Evolutionary conservation across 2,888 invertebrate genomes (phyloP).

Genomic region (Leptopilina drosophilae): DNA sequence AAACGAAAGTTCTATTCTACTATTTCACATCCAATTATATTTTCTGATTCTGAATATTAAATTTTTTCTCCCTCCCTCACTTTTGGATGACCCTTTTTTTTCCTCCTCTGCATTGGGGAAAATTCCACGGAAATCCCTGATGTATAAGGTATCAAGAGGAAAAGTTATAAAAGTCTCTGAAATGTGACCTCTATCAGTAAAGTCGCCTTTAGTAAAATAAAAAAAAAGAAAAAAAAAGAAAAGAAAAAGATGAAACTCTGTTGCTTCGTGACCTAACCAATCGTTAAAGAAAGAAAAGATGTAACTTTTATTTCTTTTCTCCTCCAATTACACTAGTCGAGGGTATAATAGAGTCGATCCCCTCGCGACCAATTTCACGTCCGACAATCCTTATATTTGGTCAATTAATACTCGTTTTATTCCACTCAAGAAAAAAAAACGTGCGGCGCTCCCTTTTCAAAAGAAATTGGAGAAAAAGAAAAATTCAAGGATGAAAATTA

Average conservation of each 20-base stretch:
- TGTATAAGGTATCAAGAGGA: neutral
- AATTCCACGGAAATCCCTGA: neutral
- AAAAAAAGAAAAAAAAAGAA: neutral
- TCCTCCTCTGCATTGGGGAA: neutral
- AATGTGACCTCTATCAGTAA: constrained; percentile 24
- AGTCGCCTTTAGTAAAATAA: neutral
- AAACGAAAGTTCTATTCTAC: neutral
- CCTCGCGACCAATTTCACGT: constrained; percentile 34
- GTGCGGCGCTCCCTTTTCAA: neutral
- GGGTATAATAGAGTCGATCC: constrained; percentile 10
- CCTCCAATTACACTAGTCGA: constrained; percentile 28
- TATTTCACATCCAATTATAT: neutral
- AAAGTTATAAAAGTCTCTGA: constrained; percentile 8
- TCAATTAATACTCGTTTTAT: constrained; percentile 39
- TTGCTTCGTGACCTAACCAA: constrained; percentile 38
- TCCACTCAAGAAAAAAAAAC: constrained; percentile 17
- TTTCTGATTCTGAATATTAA: constrained; percentile 3
- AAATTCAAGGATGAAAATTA: constrained; percentile 9
- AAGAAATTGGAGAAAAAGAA: neutral
- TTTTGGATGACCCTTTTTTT: too few species aligned
- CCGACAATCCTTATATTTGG: constrained; percentile 8
- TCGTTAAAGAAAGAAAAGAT: constrained; percentile 22
- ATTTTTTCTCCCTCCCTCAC: neutral
- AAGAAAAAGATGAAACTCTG: constrained; percentile 16
- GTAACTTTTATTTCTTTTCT: constrained; percentile 34